A percentile compares a stretch with the other conserved stretches of the same genome.
These are phyloP conservation scores for Temnopleurus reevesii DNA, from an alignment of 53 echinoderm and acorn worm species.

Conservation along the genomic window DNA sequence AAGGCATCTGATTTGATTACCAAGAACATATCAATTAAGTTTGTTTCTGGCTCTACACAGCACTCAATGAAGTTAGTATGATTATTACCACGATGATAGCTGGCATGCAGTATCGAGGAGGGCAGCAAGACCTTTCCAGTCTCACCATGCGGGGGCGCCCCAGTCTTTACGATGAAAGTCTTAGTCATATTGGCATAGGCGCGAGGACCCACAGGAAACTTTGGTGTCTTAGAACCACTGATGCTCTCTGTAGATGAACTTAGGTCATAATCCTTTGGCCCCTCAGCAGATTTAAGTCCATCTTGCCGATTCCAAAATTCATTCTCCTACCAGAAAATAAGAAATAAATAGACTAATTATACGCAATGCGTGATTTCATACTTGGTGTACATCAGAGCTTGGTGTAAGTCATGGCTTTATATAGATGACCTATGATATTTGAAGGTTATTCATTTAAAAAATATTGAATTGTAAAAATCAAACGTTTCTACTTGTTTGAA, in stretches of 20 bases:
- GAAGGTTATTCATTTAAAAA: too few relatives aligned
- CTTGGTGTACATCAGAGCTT: too few relatives aligned
- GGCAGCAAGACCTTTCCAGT: neutral
- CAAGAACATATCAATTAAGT: neutral
- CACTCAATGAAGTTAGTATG: neutral
- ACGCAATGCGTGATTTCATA: too few relatives aligned
- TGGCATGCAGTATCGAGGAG: neutral
- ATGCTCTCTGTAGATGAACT: slow-evolving; percentile 83
- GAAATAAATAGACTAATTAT: too few relatives aligned
- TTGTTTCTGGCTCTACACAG: neutral
- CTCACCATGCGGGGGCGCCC: slow-evolving; percentile 89
- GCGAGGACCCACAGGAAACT: slow-evolving; percentile 88
- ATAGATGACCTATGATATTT: too few relatives aligned
- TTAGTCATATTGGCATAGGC: slow-evolving; percentile 83
- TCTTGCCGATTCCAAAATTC: slow-evolving; percentile 78
- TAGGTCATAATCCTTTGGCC: slow-evolving; percentile 61
- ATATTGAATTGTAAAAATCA: too few relatives aligned
- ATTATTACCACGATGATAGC: slow-evolving; percentile 18
- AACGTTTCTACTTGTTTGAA: too few relatives aligned
- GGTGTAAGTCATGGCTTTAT: too few relatives aligned
- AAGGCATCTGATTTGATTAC: too few relatives aligned
- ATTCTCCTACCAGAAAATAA: slow-evolving; percentile 66
- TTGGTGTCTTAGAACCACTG: slow-evolving; percentile 75
- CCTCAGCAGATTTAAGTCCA: slow-evolving; percentile 73
- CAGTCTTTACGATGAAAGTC: slow-evolving; percentile 78